Base-by-base conservation (phyloP, 2,113 vertebrate genomes). In the Trogon melanurus region DNA sequence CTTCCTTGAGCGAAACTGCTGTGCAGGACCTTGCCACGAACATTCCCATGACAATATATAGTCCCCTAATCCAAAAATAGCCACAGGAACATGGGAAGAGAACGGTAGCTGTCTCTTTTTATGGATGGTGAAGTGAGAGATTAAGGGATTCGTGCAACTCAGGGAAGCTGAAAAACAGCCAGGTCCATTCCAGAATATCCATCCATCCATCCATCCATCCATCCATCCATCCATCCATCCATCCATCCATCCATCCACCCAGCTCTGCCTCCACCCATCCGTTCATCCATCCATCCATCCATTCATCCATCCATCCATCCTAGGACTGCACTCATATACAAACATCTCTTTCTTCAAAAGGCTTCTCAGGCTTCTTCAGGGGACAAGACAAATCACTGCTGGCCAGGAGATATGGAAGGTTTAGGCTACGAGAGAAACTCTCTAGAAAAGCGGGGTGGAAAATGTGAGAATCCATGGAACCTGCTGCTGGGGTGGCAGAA, bases 11-110 rank as follows among this genome's bases (percentile, higher is more conserved):
- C 2, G 3, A 48, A 41, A 48, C 0, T 2, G 10, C 36, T 23
- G 51, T 12, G 50, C 26, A 48, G 32, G 44, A 62, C 34, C 22
- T 41, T n/a, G 9, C 53, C 29, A 5, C 16, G 54, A 41, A 61
- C 19, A 3, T 1, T 11, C 9, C 23, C 29, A 1, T 2, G 29
- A 19, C 20, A n/a, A 5, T 4, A 18, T 20, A 15, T 32, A n/a
- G 9, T 21, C 8, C 29, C 27, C 32, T 75, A 2, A 23, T 23
- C 32, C 47, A 41, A 30, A 57, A 57, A 9, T 1, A 50, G 8
- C 58, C 6, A 0, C 0, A 47, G 50, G 27, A 51, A 21, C 21
- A 21, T 15, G 54, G 17, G 23, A 29, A 6, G 32, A 41, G 38
- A 66, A 10, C 22, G 8, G 23, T 4, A 23, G 32, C 7, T 4